These are phyloP conservation scores for Solea solea DNA, from an alignment of 2,113 vertebrate species.

Conservation along the genomic window DNA sequence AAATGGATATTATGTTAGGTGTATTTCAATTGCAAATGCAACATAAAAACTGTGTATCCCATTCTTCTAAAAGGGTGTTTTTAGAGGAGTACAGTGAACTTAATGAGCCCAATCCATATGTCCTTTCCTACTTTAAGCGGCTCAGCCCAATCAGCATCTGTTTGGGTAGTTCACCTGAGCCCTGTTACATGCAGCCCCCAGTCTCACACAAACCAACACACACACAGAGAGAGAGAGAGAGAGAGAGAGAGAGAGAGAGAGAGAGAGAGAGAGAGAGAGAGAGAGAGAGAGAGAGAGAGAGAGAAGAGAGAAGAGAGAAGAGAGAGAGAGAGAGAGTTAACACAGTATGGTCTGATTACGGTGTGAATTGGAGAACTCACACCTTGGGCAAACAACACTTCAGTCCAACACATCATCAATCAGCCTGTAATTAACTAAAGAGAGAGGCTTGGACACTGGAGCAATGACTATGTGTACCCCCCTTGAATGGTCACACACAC, in stretches of 20 bases:
- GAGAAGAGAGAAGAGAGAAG: no score
- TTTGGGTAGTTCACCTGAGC: slow-evolving; percentile 66
- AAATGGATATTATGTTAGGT: slow-evolving; percentile 18
- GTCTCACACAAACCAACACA: slow-evolving; percentile 15
- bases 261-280: slow-evolving; percentile 10
- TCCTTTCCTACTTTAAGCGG: slow-evolving; percentile 76
- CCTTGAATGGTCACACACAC: slow-evolving; percentile 29
- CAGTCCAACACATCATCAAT: slow-evolving; percentile 77
- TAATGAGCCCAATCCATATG: slow-evolving; percentile 74
- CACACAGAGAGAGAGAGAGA: slow-evolving; percentile 3
- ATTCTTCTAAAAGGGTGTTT: slow-evolving; percentile 29
- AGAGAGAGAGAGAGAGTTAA: slow-evolving; percentile 46
- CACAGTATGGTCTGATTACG: slow-evolving; percentile 64
- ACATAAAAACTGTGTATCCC: slow-evolving; percentile 2
- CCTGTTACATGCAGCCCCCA: slow-evolving; percentile 69
- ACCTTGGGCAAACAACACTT: slow-evolving; percentile 77
- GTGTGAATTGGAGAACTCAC: slow-evolving; percentile 76
- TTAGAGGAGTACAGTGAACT: slow-evolving; percentile 53
- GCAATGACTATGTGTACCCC: slow-evolving; percentile 51
- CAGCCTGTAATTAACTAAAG: slow-evolving; percentile 78
- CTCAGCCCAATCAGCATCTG: slow-evolving; percentile 79
- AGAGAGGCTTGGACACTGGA: slow-evolving; percentile 48
- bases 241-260: slow-evolving; percentile 1
- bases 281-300: not conserved
- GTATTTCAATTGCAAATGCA: slow-evolving; percentile 15